Evolutionary conservation across 2,113 vertebrate genomes (phyloP).

Genomic region (Rynchops niger): DNA sequence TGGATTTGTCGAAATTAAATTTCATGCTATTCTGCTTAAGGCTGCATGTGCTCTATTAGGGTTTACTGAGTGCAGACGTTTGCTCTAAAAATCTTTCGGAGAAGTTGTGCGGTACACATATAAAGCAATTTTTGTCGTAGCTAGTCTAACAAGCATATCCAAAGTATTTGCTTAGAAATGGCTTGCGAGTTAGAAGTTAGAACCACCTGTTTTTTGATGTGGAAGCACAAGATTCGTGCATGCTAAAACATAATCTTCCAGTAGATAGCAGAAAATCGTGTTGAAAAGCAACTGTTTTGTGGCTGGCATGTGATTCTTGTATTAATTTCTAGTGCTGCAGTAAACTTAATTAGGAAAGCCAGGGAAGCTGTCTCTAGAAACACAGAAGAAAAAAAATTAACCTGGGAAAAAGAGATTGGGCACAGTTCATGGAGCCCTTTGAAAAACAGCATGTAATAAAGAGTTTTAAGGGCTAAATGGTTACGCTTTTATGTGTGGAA

Average conservation of each 20-base stretch:
- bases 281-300: not conserved
- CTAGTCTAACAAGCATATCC: not conserved
- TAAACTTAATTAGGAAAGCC: not conserved
- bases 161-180: not conserved
- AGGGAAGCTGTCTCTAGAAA: not conserved
- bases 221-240: not conserved
- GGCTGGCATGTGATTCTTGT: not conserved
- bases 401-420: not conserved
- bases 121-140: not conserved
- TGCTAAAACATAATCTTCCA: not conserved
- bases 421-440: not conserved
- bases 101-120: not conserved
- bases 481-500: not conserved
- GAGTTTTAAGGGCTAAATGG: not conserved
- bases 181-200: not conserved
- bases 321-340: not conserved
- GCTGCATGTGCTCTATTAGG: constrained; percentile 33
- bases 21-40: constrained; percentile 53
- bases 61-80: constrained; percentile 30
- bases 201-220: not conserved
- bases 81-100: not conserved
- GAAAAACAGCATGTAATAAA: not conserved
- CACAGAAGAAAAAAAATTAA: not conserved
- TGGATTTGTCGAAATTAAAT: constrained; percentile 66
- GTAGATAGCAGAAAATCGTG: not conserved